Base-by-base conservation (phyloP, 2,888 invertebrate genomes). In the Ophion obscuratus region DNA sequence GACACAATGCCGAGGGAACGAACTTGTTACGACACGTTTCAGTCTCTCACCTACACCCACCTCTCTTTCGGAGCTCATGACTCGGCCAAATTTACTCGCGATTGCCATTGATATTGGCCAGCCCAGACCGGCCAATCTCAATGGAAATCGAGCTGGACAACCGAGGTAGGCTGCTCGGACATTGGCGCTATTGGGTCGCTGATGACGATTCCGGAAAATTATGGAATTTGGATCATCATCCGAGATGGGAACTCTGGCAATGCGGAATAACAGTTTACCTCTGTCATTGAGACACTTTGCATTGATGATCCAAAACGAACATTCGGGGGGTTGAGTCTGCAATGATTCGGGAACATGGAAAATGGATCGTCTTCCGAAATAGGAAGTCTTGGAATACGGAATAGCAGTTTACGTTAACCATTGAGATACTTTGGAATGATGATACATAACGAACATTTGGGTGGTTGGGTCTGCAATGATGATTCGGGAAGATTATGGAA, bases 21-120 rank as follows among this genome's bases (percentile, higher is more conserved):
- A 88, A 91, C 91, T 90, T 90, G 91, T 91, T 91, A 84, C 89
- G 88, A 90, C 89, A 88, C 87, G 90, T 87, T 88, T 75, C 36
- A 62, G 73, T 36, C 57, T 79, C 81, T 81, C 64, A 27, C 24
- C 62, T 53, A 70, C 61, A 79, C 62, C 70, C 78, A 44, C 81
- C 82, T 81, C 75, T 27, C 53, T 44, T 47, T 27, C 64, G 59
- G 61, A 53, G 17, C 53, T 24, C 70, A 27, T 31, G 64, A 68
- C 2, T 24, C 14, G 40, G 31, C 47, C 40, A 31, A 73, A 59
- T 70, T 70, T 44, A 68, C 44, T 76, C 73, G 40, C 66, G n/a
- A 75, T 78, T 76, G 81, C 73, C 64, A 75, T 83, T 73, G 80
- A 74, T 79, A 83, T 85, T 80, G 78, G 11, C 68, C 53, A 20